Evolutionary conservation across 2,888 invertebrate species (phyloP), one percentile per base, ranked within the genome.

Genomic region (Isoperla grammatica): DNA sequence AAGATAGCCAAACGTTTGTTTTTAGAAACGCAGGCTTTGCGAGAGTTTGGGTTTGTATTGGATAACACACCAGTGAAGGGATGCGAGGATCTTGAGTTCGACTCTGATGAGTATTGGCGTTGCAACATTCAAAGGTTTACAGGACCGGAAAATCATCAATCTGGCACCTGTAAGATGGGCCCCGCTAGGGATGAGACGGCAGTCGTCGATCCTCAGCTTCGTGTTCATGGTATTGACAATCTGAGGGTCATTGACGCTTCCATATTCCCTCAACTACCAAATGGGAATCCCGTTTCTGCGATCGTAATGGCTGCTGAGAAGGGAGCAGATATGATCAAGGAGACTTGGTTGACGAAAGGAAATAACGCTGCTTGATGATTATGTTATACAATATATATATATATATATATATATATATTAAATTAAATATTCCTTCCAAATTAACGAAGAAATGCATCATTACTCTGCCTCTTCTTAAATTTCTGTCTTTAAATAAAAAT

Each of bases 111-210:
- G 23, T 86, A 85, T 68, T 86, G 84, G 84, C 78, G 82, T 56
- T 86, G 86, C 70, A 82, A 83, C 19, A 74, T 81, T 6, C 77
- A 80, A 13, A 80, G 82, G 60, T 79, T 85, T 57, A 90, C 90
- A 0, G 87, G 87, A 0, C 86, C 90, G 0, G 90, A 90, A 74
- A 90, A 90, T 71, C 90, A 90, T 72, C 90, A 90, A 73, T 85
- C 84, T 0, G 90, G 90, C 8, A 49, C 90, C 0, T 84, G 87
- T 0, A 91, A 91, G 73, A 92, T 92, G 92, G 92, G 90, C 0
- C 87, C 90, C 1, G 68, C 81, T 1, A 78, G 71, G 1, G 91
- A 92, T 70, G 86, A 86, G 0, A 82, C 82, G 78, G 90, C 92
- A 0, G 93, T 94, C 0, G 87, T 94, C 0, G 91, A 93, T 73